Evolutionary conservation across 2,113 vertebrate genomes (phyloP).

Genomic region (Paratilapia polleni): DNA sequence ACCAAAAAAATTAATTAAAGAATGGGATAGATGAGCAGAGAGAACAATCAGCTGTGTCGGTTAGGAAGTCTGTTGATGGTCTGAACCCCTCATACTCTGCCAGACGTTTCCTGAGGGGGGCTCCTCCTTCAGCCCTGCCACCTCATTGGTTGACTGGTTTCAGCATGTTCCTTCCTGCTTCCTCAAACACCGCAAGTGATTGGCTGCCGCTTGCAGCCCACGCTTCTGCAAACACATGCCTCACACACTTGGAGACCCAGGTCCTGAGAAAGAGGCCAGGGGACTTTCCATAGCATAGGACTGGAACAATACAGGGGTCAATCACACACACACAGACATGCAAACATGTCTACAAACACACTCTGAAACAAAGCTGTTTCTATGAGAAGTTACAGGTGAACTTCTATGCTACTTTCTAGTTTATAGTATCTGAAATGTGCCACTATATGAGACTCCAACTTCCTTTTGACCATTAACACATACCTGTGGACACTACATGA

Average conservation of each 20-base stretch:
- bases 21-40: background rate
- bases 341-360: background rate
- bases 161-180: slow-evolving; percentile 72
- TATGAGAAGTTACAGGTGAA: background rate
- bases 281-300: slow-evolving; percentile 60
- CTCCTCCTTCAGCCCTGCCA: slow-evolving; percentile 8
- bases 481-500: background rate
- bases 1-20: background rate
- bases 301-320: slow-evolving; percentile 45
- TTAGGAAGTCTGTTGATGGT: slow-evolving; percentile 52
- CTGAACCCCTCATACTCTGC: slow-evolving; percentile 28
- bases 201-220: slow-evolving; percentile 28
- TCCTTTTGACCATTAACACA: background rate
- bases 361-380: background rate
- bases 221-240: slow-evolving; percentile 17
- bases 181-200: slow-evolving; percentile 26
- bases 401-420: background rate
- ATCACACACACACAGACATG: background rate
- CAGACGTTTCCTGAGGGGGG: slow-evolving; percentile 63
- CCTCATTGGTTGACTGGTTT: slow-evolving; percentile 56
- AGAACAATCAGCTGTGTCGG: background rate
- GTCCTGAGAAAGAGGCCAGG: slow-evolving; percentile 28
- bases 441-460: background rate
- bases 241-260: slow-evolving; percentile 23
- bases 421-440: background rate